These are phyloP conservation scores for Heteromormyrus szaboi DNA, from an alignment of 2,797 vertebrate species.

Conservation along the genomic window DNA sequence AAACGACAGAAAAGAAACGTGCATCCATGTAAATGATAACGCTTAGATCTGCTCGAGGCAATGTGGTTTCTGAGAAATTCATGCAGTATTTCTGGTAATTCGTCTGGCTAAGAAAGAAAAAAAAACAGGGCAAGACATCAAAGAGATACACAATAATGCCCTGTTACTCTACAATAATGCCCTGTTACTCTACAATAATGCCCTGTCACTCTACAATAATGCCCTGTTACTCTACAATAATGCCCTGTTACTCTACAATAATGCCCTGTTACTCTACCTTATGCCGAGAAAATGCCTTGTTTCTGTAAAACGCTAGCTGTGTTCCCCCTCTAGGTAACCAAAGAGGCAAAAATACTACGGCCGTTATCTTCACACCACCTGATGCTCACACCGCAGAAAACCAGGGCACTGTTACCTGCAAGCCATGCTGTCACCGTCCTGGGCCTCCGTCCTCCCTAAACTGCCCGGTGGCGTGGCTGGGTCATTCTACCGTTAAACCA, in stretches of 20 bases:
- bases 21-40: not conserved
- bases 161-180: not conserved
- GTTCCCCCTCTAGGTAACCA: not conserved
- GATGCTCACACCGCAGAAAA: not conserved
- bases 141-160: not conserved
- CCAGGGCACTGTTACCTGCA: slow-evolving; percentile 53
- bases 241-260: not conserved
- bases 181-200: not conserved
- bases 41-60: not conserved
- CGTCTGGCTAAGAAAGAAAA: not conserved
- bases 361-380: not conserved
- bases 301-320: not conserved
- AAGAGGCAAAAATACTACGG: not conserved
- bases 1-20: not conserved
- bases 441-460: slow-evolving; percentile 11
- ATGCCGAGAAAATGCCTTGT: not conserved
- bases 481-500: slow-evolving; percentile 26
- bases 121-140: not conserved
- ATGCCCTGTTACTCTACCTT: not conserved
- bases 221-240: not conserved
- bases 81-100: slow-evolving; percentile 1
- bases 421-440: slow-evolving; percentile 45
- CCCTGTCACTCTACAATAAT: not conserved
- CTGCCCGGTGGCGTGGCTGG: not conserved
- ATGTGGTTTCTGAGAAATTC: not conserved